Percentiles rank a stretch among this genome's conserved stretches.
These are phyloP conservation scores for Ridgeia piscesae DNA, from an alignment of 1,140 invertebrate genomes.

Conservation along the genomic window DNA sequence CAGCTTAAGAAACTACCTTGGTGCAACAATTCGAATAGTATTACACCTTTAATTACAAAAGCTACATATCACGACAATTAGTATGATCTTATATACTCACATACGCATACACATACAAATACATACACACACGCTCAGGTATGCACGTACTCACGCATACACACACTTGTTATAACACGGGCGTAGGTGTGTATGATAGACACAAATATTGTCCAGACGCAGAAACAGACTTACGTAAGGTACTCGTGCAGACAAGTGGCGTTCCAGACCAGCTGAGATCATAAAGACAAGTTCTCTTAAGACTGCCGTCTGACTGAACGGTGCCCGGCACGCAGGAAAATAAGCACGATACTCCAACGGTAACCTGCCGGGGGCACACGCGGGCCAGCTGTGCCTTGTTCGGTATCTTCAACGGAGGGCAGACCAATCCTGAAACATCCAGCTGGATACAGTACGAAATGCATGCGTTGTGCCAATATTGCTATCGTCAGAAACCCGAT, in stretches of 20 bases:
- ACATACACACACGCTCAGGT: too few relatives aligned
- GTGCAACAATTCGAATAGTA: background rate
- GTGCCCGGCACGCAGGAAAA: background rate
- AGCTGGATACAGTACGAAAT: background rate
- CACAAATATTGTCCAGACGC: background rate
- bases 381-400: background rate
- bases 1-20: background rate
- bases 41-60: background rate
- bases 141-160: too few relatives aligned
- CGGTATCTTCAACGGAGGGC: background rate
- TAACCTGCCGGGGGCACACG: background rate
- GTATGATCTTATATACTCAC: background rate
- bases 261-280: background rate
- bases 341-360: background rate
- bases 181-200: background rate
- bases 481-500: too few relatives aligned
- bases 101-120: too few relatives aligned
- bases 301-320: background rate
- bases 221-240: background rate
- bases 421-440: background rate
- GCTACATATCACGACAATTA: background rate
- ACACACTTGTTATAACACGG: too few relatives aligned
- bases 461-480: too few relatives aligned
- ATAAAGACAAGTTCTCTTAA: background rate
- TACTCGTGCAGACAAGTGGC: background rate